Evolutionary conservation across 2,888 invertebrate species (phyloP).

Genomic region (Tubiluchus corallicola): DNA sequence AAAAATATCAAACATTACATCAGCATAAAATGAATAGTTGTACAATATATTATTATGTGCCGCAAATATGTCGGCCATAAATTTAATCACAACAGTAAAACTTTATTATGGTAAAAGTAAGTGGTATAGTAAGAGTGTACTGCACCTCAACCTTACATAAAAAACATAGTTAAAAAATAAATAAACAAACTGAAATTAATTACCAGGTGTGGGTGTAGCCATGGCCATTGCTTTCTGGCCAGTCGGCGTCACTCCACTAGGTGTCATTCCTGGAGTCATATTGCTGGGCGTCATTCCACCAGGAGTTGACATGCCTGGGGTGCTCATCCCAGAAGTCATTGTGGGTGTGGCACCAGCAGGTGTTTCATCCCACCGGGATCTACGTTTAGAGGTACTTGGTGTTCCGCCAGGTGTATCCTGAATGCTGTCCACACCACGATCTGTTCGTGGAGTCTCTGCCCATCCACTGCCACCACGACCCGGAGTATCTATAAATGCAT

Average conservation of each 20-base stretch:
- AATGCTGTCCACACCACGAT: constrained; percentile 55
- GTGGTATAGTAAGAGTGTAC: background rate
- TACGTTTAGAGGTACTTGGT: constrained; percentile 77
- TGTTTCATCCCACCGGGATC: constrained; percentile 97
- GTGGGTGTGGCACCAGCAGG: constrained; percentile 44
- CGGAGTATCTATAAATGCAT: constrained; percentile 52
- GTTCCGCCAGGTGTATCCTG: constrained; percentile 62
- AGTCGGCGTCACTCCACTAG: constrained; percentile 32
- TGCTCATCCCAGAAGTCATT: constrained; percentile 55
- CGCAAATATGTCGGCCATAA: background rate
- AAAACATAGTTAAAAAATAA: background rate
- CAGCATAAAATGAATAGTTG: background rate
- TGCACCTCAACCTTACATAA: background rate
- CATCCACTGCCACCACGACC: constrained; percentile 72
- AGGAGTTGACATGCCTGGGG: constrained; percentile 42
- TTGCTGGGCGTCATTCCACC: constrained; percentile 22
- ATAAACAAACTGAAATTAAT: constrained; percentile 10
- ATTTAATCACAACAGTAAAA: constrained; percentile 5
- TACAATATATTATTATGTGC: background rate
- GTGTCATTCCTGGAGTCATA: constrained; percentile 30
- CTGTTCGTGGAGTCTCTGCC: constrained; percentile 96
- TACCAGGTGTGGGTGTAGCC: constrained; percentile 84
- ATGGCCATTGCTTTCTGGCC: constrained; percentile 86
- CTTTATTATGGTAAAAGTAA: background rate
- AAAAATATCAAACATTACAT: constrained; percentile 6